phyloP scores from a whole-genome alignment of 2,113 vertebrate genomes.

The Gambusia holbrooki region DNA sequence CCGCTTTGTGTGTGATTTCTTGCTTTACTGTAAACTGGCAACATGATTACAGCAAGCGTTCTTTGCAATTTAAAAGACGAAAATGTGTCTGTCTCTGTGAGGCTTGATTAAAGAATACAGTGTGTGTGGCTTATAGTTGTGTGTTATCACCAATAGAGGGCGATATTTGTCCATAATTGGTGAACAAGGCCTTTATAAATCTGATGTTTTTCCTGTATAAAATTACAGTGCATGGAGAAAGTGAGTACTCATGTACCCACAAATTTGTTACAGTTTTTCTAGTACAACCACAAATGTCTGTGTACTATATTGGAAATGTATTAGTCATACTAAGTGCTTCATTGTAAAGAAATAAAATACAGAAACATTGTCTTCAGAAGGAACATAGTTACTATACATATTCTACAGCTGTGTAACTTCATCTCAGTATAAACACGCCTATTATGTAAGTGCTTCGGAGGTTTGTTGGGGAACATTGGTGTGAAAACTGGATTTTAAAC shows the following conservation, averaged over 20 bases:
- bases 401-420: background rate
- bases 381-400: background rate
- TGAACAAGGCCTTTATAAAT: background rate
- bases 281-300: background rate
- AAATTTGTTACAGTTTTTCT: background rate
- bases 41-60: slow-evolving; percentile 29
- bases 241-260: background rate
- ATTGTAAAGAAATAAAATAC: background rate
- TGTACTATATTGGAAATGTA: background rate
- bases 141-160: slow-evolving; percentile 46
- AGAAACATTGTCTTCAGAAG: background rate
- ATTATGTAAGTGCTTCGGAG: background rate
- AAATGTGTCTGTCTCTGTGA: slow-evolving; percentile 13
- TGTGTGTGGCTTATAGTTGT: background rate
- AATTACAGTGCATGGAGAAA: slow-evolving; percentile 16
- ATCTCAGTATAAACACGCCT: background rate
- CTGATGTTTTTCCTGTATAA: slow-evolving; percentile 30
- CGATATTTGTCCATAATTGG: slow-evolving; percentile 12
- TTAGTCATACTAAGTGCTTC: background rate
- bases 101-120: background rate
- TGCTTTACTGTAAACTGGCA: slow-evolving; percentile 14
- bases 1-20: slow-evolving; percentile 45
- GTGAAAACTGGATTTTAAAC: background rate
- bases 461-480: background rate
- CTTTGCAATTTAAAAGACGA: slow-evolving; percentile 35